Percentiles rank a stretch among this genome's conserved stretches.
phyloP scores from a whole-genome alignment of 2,888 invertebrate species.

The Eubasilissa splendida region DNA sequence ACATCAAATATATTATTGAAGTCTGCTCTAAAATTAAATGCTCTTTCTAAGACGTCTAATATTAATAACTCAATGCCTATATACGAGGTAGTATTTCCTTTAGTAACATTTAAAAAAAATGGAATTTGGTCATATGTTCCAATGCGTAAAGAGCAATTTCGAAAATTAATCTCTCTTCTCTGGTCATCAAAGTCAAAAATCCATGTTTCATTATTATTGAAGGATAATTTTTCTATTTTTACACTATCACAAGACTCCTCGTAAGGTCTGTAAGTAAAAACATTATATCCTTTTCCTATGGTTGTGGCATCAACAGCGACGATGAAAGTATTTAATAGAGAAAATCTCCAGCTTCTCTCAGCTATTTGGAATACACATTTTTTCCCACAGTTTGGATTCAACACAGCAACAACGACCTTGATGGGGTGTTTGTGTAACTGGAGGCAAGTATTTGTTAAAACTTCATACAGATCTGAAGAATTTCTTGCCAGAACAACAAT shows the following conservation, averaged over 20 bases:
- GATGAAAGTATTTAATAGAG: background rate
- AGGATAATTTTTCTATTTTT: background rate
- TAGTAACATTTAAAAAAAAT: background rate
- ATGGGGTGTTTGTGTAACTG: background rate
- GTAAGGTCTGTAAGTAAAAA: constrained; percentile 1
- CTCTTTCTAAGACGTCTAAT: background rate
- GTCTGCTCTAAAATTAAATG: constrained; percentile 5
- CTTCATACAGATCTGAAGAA: background rate
- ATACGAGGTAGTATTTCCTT: background rate
- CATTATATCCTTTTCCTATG: background rate
- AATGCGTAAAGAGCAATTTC: background rate
- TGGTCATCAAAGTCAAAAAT: background rate
- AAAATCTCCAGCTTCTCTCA: constrained; percentile 5
- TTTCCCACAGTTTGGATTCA: constrained; percentile 3
- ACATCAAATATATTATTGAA: background rate
- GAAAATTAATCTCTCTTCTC: background rate
- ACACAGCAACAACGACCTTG: background rate
- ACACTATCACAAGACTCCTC: background rate
- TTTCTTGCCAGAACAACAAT: background rate
- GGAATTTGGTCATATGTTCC: background rate
- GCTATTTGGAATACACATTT: constrained; percentile 8
- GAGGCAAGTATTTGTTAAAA: background rate
- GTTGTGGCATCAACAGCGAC: constrained; percentile 1
- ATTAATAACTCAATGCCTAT: background rate
- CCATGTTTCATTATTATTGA: background rate